phyloP scores from a whole-genome alignment of 2,797 vertebrate genomes.

The Huso huso region DNA sequence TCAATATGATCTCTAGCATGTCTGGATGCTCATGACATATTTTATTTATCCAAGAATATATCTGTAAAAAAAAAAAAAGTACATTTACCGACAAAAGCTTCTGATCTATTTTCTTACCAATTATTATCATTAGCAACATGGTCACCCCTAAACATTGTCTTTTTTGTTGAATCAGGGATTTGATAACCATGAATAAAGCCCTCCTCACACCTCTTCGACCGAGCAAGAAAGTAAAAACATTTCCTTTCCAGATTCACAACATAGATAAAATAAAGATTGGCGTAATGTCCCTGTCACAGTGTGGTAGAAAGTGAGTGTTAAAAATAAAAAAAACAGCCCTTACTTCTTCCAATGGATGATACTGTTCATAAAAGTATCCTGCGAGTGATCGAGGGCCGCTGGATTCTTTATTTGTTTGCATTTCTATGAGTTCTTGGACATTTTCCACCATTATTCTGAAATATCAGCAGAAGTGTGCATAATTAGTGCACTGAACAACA shows the following conservation, averaged over 20 bases:
- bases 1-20: slow-evolving; percentile 64
- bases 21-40: slow-evolving; percentile 49
- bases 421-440: slow-evolving; percentile 60
- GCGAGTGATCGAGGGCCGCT: slow-evolving; percentile 49
- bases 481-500: neutral
- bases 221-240: too few species aligned
- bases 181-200: too few species aligned
- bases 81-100: neutral
- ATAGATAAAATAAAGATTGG: neutral
- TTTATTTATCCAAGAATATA: slow-evolving; percentile 79
- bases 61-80: slow-evolving; percentile 51
- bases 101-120: too few species aligned
- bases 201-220: neutral
- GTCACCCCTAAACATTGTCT: too few species aligned
- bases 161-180: too few species aligned
- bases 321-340: slow-evolving; percentile 14
- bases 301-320: neutral
- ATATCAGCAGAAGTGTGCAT: slow-evolving; percentile 23
- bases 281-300: neutral
- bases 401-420: slow-evolving; percentile 69
- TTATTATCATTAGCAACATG: too few species aligned
- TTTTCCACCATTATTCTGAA: slow-evolving; percentile 64
- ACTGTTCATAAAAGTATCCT: slow-evolving; percentile 67
- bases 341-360: slow-evolving; percentile 82
- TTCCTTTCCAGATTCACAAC: too few species aligned